Evolutionary conservation across 2,797 vertebrate species (phyloP).

Genomic region (Distichodus sexfasciatus): DNA sequence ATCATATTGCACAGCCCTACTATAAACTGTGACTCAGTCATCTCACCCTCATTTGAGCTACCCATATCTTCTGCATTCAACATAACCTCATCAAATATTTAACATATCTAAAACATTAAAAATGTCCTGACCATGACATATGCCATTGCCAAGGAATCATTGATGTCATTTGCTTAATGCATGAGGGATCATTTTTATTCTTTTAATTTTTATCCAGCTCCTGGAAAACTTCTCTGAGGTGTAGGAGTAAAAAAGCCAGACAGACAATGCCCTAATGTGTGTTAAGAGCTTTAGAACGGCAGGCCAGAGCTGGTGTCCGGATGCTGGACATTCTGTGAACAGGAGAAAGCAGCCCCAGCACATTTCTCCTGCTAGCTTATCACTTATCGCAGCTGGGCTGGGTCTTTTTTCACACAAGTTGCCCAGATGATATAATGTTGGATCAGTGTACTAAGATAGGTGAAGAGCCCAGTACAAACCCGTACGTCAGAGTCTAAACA

Average conservation of each 20-base stretch:
- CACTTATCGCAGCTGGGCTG: slow-evolving; percentile 39
- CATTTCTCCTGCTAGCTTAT: slow-evolving; percentile 43
- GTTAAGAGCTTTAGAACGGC: slow-evolving; percentile 1
- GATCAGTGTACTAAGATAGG: slow-evolving; percentile 15
- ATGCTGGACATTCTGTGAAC: slow-evolving; percentile 12
- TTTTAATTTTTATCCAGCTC: too few species aligned
- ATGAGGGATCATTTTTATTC: too few species aligned
- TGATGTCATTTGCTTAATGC: slow-evolving; percentile 18
- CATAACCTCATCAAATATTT: too few species aligned
- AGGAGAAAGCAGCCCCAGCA: slow-evolving; percentile 20
- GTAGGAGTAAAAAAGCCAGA: slow-evolving; percentile 31
- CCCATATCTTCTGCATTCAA: too few species aligned
- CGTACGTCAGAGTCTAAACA: slow-evolving; percentile 4
- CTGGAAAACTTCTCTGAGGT: slow-evolving; percentile 28
- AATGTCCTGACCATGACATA: too few species aligned
- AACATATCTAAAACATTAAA: too few species aligned
- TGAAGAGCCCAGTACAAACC: slow-evolving; percentile 4
- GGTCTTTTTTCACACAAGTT: slow-evolving; percentile 50
- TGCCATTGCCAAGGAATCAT: too few species aligned
- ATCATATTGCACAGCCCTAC: too few species aligned
- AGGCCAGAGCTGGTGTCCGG: slow-evolving; percentile 14
- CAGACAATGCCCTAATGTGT: slow-evolving; percentile 31
- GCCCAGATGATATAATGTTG: slow-evolving; percentile 52
- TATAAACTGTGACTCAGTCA: too few species aligned
- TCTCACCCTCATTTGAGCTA: too few species aligned